phyloP scores from a whole-genome alignment of 2,797 vertebrate genomes.

The Tachyglossus aculeatus region DNA sequence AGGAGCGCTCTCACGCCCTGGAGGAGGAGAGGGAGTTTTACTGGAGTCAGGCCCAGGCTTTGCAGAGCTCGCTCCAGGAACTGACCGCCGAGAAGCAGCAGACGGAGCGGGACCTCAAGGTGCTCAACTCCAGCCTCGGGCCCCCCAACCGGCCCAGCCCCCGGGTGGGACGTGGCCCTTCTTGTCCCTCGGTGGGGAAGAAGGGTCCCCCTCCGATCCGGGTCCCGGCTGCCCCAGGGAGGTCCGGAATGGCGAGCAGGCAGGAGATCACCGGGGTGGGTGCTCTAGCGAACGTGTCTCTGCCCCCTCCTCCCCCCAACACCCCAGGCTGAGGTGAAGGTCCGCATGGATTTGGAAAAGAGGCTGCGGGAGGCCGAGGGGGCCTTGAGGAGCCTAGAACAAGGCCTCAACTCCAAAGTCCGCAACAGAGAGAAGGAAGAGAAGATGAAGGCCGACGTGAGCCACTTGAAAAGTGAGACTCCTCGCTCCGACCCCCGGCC shows the following conservation, averaged over 20 bases:
- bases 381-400: slow-evolving; percentile 89
- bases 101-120: slow-evolving; percentile 93
- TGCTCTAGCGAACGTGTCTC: no score
- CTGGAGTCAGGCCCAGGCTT: slow-evolving; percentile 84
- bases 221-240: no score
- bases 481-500: background rate
- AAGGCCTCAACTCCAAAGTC: slow-evolving; percentile 86
- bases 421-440: slow-evolving; percentile 88
- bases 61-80: slow-evolving; percentile 92
- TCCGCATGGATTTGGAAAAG: slow-evolving; percentile 88
- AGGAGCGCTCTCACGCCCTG: slow-evolving; percentile 82
- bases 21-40: slow-evolving; percentile 93
- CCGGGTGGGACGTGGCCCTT: no score
- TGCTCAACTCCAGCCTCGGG: slow-evolving; percentile 41
- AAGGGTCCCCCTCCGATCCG: no score
- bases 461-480: slow-evolving; percentile 89
- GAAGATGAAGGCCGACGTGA: slow-evolving; percentile 93
- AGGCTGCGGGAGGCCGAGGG: slow-evolving; percentile 89
- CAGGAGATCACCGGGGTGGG: no score
- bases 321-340: slow-evolving; percentile 87
- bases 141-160: no score
- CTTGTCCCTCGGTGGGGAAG: no score
- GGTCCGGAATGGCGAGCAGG: no score
- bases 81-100: slow-evolving; percentile 91
- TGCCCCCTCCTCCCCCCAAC: background rate